These are phyloP conservation scores for Leucophenga maculata DNA, from an alignment of 2,888 invertebrate genomes.

Conservation along the genomic window DNA sequence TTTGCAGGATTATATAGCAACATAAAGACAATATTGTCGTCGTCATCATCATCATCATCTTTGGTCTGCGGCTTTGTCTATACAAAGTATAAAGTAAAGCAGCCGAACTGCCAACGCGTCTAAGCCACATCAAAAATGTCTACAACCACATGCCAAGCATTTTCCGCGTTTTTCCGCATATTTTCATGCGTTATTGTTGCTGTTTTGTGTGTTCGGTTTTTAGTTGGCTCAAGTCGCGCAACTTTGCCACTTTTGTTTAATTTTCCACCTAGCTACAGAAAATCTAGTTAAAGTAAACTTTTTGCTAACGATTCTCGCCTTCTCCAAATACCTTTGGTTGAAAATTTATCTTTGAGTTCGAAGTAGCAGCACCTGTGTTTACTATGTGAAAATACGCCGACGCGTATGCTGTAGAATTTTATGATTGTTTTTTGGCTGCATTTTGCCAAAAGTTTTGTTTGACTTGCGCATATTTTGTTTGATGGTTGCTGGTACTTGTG, in stretches of 20 bases:
- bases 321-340: background rate
- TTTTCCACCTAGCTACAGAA: slow-evolving; percentile 18
- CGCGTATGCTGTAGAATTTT: background rate
- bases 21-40: slow-evolving; percentile 13
- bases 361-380: slow-evolving; percentile 16
- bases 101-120: background rate
- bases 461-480: slow-evolving; percentile 22
- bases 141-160: slow-evolving; percentile 13
- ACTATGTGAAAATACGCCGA: background rate
- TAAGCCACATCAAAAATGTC: slow-evolving; percentile 31
- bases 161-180: slow-evolving; percentile 24
- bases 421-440: slow-evolving; percentile 1
- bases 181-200: background rate
- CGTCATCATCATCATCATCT: too few species aligned
- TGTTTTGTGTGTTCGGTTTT: slow-evolving; percentile 21
- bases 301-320: background rate
- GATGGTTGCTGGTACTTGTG: background rate
- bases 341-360: slow-evolving; percentile 20
- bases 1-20: slow-evolving; percentile 26
- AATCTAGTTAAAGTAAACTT: slow-evolving; percentile 22
- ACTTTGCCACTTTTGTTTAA: slow-evolving; percentile 31
- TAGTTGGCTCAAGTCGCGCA: background rate
- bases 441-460: slow-evolving; percentile 19
- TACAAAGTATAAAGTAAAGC: background rate
- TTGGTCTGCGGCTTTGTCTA: slow-evolving; percentile 10